A percentile compares a stretch with the other conserved stretches of the same genome.
Conservation (phyloP, 2,113 vertebrate species). For the Setophaga petechia region DNA sequence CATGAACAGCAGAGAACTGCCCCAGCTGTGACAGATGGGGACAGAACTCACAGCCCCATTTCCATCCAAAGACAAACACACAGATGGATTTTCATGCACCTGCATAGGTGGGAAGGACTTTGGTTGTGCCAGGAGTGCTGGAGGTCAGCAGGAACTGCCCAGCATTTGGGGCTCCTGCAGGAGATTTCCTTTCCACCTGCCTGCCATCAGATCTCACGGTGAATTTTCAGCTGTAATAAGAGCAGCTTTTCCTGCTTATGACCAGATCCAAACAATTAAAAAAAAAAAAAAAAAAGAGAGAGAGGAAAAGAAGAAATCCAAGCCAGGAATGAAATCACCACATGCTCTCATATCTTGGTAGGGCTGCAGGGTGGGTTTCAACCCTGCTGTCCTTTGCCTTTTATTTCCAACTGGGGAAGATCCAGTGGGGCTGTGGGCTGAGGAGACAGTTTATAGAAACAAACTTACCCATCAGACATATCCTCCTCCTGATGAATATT, state of each 20-base stretch:
- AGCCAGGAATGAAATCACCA: neutral
- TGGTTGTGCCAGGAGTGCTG: neutral
- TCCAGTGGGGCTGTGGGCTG: neutral
- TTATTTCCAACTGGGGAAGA: neutral
- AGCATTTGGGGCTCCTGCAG: fast-evolving
- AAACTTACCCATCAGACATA: neutral
- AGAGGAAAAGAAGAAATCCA: neutral
- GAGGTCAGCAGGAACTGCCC: neutral
- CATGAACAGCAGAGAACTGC: no score
- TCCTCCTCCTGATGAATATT: neutral
- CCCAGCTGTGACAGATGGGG: neutral
- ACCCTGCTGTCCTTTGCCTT: neutral
- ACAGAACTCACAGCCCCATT: neutral
- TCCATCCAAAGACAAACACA: neutral
- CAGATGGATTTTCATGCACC: neutral
- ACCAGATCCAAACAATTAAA: neutral
- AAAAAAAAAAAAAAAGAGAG: neutral
- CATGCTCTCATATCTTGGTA: neutral
- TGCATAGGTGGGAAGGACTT: neutral
- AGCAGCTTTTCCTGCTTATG: neutral
- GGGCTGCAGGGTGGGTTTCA: neutral
- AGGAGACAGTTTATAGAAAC: neutral
- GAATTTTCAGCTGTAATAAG: neutral
- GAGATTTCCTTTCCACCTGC: neutral
- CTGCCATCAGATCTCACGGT: neutral